These are phyloP conservation scores for Hydrotaea cyrtoneurina DNA, from an alignment of 2,888 invertebrate genomes.

Conservation along the genomic window DNA sequence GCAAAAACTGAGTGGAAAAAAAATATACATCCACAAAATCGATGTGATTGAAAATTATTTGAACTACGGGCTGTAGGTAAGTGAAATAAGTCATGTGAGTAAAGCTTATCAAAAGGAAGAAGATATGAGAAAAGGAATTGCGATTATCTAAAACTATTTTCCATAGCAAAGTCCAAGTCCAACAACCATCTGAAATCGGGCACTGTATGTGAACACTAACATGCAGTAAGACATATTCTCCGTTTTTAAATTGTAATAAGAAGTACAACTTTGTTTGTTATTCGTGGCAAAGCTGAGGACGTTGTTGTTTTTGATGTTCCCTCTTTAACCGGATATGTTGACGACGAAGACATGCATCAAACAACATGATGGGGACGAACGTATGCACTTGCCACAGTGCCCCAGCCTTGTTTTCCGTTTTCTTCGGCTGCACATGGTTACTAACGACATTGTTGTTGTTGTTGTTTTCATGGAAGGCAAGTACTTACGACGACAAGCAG, in stretches of 20 bases:
- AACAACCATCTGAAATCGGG: no score
- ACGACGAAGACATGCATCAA: slow-evolving; percentile 40
- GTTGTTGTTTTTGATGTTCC: slow-evolving; percentile 23
- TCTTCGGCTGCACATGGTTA: background rate
- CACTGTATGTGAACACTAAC: background rate
- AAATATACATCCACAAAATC: no score
- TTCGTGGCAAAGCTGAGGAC: slow-evolving; percentile 21
- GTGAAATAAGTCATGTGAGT: no score
- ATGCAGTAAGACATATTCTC: background rate
- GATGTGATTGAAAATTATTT: no score
- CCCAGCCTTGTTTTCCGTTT: background rate
- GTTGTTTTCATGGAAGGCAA: background rate
- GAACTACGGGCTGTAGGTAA: no score
- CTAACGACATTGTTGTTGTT: background rate
- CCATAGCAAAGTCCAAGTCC: no score
- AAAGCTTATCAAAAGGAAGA: no score
- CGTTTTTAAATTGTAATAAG: slow-evolving; percentile 2
- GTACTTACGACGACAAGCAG: slow-evolving; percentile 7
- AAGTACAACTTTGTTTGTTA: background rate
- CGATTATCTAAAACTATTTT: no score
- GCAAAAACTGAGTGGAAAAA: no score
- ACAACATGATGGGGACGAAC: slow-evolving; percentile 44
- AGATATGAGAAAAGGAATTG: no score
- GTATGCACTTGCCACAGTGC: background rate
- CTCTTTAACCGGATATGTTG: slow-evolving; percentile 47